phyloP scores from a whole-genome alignment of 2,888 invertebrate genomes.

The Arrhopalites spinosus region DNA sequence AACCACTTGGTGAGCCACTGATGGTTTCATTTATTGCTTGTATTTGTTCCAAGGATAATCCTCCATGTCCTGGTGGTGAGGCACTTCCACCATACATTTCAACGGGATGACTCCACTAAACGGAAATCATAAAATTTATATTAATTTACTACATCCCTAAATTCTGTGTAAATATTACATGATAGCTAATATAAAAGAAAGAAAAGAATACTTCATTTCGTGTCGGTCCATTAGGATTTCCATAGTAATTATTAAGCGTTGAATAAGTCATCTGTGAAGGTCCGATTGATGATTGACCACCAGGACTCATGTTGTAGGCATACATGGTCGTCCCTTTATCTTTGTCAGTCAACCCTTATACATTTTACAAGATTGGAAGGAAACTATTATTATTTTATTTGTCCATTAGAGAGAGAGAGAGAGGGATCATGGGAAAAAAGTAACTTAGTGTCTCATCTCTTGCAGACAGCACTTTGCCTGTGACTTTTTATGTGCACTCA shows the following conservation, averaged over 20 bases:
- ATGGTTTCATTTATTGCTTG: slow-evolving; percentile 27
- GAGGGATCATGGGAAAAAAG: slow-evolving; percentile 24
- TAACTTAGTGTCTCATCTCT: slow-evolving; percentile 15
- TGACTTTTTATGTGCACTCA: slow-evolving; percentile 34
- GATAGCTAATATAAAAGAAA: background rate
- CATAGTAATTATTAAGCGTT: slow-evolving; percentile 30
- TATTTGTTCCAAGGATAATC: slow-evolving; percentile 31
- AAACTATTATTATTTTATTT: slow-evolving; percentile 40
- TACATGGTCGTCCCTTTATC: slow-evolving; percentile 33
- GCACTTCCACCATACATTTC: slow-evolving; percentile 27
- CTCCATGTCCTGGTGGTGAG: slow-evolving; percentile 23
- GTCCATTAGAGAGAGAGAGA: slow-evolving; percentile 33
- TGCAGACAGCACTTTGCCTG: no score
- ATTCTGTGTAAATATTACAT: background rate
- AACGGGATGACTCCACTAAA: slow-evolving; percentile 30
- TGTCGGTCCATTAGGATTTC: slow-evolving; percentile 32
- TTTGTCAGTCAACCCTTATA: slow-evolving; percentile 36
- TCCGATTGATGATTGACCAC: slow-evolving; percentile 32
- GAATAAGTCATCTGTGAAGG: slow-evolving; percentile 36
- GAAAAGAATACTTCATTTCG: slow-evolving; percentile 31
- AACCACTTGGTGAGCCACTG: slow-evolving; percentile 21
- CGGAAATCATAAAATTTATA: background rate
- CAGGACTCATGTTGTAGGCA: slow-evolving; percentile 36
- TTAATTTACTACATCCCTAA: background rate
- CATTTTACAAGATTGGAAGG: background rate